phyloP scores from a whole-genome alignment of 2,888 invertebrate genomes.

The Scelioninae gen. 2 region DNA sequence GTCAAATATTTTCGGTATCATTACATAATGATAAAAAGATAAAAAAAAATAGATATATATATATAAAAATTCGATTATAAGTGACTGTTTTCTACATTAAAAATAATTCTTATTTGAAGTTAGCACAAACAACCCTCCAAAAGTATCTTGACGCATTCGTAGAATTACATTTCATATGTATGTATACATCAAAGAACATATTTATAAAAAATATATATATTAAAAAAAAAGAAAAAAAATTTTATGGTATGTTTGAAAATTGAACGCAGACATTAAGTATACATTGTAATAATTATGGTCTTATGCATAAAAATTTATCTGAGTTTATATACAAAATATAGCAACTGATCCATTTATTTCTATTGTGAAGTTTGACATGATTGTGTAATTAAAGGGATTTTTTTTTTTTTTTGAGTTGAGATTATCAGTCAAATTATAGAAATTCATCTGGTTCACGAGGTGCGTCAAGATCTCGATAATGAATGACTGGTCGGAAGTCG shows the following conservation, averaged over 20 bases:
- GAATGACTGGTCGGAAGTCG: slow-evolving; percentile 92
- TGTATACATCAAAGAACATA: not conserved
- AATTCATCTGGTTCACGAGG: slow-evolving; percentile 94
- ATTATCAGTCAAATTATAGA: slow-evolving; percentile 79
- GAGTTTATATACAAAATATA: slow-evolving; percentile 40
- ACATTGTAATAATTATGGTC: slow-evolving; percentile 14
- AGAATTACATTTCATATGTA: not conserved
- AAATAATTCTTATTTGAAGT: too few species aligned
- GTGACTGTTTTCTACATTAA: too few species aligned
- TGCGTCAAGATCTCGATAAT: slow-evolving; percentile 95
- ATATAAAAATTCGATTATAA: too few species aligned
- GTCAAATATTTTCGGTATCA: too few species aligned
- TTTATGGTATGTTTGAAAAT: not conserved
- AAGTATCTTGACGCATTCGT: not conserved
- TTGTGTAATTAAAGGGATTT: slow-evolving; percentile 19
- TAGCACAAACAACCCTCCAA: too few species aligned
- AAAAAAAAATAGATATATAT: too few species aligned
- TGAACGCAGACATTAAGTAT: not conserved
- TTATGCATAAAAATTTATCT: slow-evolving; percentile 28
- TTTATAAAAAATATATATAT: not conserved
- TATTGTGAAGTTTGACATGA: slow-evolving; percentile 27
- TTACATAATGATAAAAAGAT: too few species aligned
- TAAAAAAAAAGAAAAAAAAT: not conserved
- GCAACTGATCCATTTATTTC: slow-evolving; percentile 21
- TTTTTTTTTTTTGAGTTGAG: slow-evolving; percentile 18